Evolutionary conservation across 2,113 vertebrate genomes (phyloP).

Genomic region (Brachionichthys hirsutus): DNA sequence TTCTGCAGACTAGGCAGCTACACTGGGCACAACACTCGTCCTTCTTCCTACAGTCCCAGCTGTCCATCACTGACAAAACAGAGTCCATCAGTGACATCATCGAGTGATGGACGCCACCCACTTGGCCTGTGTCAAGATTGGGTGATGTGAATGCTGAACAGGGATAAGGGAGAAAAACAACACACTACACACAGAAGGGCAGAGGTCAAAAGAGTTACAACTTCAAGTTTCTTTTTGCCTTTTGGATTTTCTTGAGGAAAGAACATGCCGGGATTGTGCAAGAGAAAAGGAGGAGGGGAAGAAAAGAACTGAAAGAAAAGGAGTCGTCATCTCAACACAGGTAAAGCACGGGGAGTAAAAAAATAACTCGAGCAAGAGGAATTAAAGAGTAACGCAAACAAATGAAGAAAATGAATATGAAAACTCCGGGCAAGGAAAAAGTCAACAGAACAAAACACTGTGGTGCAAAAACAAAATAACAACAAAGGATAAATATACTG

Average conservation of each 20-base stretch:
- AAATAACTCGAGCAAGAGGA: constrained; percentile 55
- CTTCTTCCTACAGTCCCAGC: constrained; percentile 99
- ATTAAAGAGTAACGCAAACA: constrained; percentile 53
- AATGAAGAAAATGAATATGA: constrained; percentile 56
- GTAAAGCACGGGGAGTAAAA: constrained; percentile 75
- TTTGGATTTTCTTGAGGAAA: constrained; percentile 73
- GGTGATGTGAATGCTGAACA: constrained; percentile 90
- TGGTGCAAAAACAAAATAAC: constrained; percentile 24
- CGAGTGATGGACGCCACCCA: constrained; percentile 99
- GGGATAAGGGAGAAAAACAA: constrained; percentile 82
- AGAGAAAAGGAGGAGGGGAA: constrained; percentile 76
- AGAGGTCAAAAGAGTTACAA: constrained; percentile 79
- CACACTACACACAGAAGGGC: constrained; percentile 86
- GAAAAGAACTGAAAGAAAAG: constrained; percentile 81
- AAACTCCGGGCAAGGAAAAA: constrained; percentile 31
- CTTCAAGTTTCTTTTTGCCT: constrained; percentile 64
- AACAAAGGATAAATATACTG: constrained; percentile 36
- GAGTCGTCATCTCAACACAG: constrained; percentile 79
- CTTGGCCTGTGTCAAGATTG: constrained; percentile 94
- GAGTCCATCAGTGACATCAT: constrained; percentile 99
- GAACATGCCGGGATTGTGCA: constrained; percentile 89
- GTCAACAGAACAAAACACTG: constrained; percentile 47
- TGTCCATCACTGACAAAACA: constrained; percentile 98
- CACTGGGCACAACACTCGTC: constrained; percentile 99
- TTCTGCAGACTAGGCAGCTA: constrained; percentile 99